phyloP scores from a whole-genome alignment of 2,113 vertebrate species.

The Calidris pygmaea region DNA sequence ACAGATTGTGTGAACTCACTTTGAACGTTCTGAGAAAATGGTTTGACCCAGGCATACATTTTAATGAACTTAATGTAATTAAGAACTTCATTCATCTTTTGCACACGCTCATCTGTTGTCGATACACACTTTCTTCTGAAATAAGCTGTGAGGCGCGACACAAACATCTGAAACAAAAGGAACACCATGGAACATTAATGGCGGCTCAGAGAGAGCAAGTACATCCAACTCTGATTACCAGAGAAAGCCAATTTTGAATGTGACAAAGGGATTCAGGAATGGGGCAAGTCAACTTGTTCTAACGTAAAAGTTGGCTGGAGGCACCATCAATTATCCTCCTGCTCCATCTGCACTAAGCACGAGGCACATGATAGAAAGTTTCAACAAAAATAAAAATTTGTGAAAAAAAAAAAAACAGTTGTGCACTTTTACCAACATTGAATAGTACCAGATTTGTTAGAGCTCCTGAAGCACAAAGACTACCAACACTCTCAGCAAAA shows the following conservation, averaged over 20 bases:
- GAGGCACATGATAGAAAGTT: not conserved
- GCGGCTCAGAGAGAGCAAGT: not conserved
- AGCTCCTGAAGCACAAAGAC: not conserved
- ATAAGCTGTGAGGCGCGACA: constrained; percentile 88
- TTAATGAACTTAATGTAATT: constrained; percentile 95
- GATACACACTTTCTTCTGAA: constrained; percentile 88
- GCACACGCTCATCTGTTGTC: constrained; percentile 88
- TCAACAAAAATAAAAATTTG: not conserved
- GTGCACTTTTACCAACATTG: not conserved
- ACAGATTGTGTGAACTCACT: constrained; percentile 74
- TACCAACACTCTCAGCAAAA: not conserved
- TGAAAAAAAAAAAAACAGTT: not conserved
- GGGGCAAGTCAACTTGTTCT: not conserved
- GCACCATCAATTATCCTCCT: not conserved
- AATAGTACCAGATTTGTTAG: not conserved
- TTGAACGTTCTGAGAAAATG: constrained; percentile 87
- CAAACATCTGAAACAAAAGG: constrained; percentile 85
- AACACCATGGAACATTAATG: not conserved
- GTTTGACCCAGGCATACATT: constrained; percentile 96
- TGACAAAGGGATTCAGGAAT: not conserved
- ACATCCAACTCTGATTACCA: not conserved
- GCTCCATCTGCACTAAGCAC: not conserved
- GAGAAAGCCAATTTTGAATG: not conserved
- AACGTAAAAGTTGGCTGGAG: not conserved
- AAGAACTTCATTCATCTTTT: constrained; percentile 95